phyloP scores from a whole-genome alignment of 2,113 vertebrate species.

The Oceanodroma tethys region DNA sequence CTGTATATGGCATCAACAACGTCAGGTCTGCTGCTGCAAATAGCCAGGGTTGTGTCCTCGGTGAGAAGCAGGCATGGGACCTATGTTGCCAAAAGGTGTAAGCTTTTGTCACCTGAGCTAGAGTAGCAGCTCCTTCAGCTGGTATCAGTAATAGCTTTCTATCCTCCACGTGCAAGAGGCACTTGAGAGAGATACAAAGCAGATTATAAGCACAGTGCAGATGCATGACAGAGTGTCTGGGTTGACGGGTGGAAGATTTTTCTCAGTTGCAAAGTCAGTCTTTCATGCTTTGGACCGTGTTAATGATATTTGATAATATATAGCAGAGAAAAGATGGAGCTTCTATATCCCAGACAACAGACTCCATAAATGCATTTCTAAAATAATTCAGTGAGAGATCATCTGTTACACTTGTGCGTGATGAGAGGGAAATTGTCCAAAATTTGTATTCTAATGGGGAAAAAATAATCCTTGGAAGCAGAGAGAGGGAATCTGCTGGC shows the following conservation, averaged over 20 bases:
- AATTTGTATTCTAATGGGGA: constrained; percentile 23
- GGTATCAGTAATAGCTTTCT: not conserved
- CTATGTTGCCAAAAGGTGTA: not conserved
- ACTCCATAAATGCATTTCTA: constrained; percentile 57
- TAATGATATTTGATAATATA: not conserved
- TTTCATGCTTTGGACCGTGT: not conserved
- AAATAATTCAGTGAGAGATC: constrained; percentile 63
- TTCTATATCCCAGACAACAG: constrained; percentile 42
- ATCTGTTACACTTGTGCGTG: constrained; percentile 34
- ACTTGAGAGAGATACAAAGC: not conserved
- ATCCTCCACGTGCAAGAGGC: fast-evolving
- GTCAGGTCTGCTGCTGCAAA: not conserved
- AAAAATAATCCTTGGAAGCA: constrained; percentile 51
- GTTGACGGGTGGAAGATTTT: not conserved
- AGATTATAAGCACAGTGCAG: not conserved
- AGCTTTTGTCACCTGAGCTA: not conserved
- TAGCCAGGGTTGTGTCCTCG: not conserved
- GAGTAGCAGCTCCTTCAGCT: not conserved
- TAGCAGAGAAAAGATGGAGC: not conserved
- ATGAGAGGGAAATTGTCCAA: constrained; percentile 50
- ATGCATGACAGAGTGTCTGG: not conserved
- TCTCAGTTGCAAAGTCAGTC: not conserved
- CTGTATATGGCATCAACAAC: not conserved
- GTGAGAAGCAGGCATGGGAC: not conserved
- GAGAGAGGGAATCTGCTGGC: constrained; percentile 42